These are phyloP conservation scores for Pseudochirops corinnae DNA, from an alignment of 2,797 vertebrate genomes.

Conservation along the genomic window DNA sequence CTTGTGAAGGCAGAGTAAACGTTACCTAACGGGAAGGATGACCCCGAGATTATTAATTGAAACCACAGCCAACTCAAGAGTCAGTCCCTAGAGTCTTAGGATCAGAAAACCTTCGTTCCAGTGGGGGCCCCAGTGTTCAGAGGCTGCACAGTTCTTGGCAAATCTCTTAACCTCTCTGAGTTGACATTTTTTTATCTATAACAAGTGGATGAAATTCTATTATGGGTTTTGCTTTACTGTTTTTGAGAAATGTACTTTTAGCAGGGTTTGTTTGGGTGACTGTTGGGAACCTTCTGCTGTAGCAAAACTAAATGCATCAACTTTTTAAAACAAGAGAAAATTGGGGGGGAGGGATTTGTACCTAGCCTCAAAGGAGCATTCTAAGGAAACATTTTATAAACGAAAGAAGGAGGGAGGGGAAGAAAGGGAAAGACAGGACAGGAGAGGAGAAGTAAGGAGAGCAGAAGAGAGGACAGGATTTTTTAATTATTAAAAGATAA, in stretches of 20 bases:
- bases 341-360: background rate
- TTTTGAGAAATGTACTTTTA: background rate
- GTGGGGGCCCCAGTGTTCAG: background rate
- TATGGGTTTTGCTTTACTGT: background rate
- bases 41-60: constrained; percentile 13
- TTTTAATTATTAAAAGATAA: too few relatives aligned
- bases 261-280: background rate
- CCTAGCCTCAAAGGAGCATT: background rate
- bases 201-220: background rate
- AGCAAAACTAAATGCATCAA: background rate
- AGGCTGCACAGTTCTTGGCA: background rate
- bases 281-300: background rate
- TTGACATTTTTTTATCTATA: background rate
- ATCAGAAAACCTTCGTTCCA: background rate
- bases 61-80: background rate
- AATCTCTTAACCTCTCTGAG: background rate
- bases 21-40: constrained; percentile 65
- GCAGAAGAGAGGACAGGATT: background rate
- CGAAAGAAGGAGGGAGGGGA: background rate
- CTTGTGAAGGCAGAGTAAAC: constrained; percentile 54
- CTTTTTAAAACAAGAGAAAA: background rate
- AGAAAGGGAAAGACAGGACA: background rate
- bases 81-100: background rate
- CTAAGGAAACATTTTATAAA: background rate
- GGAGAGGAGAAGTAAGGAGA: background rate